Conservation (phyloP, 2,888 invertebrate species). For the Hermodice carunculata region DNA sequence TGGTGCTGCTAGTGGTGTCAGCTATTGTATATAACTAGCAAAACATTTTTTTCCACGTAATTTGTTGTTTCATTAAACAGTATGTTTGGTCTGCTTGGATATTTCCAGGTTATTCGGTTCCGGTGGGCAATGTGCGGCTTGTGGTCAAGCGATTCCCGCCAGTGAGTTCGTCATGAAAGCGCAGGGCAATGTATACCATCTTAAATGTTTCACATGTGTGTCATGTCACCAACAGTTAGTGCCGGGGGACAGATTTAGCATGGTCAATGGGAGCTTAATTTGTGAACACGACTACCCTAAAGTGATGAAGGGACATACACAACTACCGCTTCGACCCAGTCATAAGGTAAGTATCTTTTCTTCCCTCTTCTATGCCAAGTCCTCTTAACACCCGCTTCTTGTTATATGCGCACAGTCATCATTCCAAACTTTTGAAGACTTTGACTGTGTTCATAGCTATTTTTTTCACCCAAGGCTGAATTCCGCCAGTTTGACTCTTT, state of each 20-base stretch:
- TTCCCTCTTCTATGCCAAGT: no score
- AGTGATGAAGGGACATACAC: slow-evolving; percentile 74
- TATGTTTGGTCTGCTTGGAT: no score
- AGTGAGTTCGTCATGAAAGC: slow-evolving; percentile 94
- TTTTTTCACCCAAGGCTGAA: no score
- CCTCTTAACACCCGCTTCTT: no score
- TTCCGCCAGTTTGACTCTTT: no score
- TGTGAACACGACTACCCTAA: slow-evolving; percentile 98
- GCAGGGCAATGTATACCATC: slow-evolving; percentile 83
- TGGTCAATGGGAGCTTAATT: slow-evolving; percentile 89
- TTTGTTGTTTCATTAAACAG: no score
- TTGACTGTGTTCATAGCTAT: no score
- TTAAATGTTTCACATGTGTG: slow-evolving; percentile 95
- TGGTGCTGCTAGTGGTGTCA: no score
- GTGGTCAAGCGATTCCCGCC: slow-evolving; percentile 92
- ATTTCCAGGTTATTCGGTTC: slow-evolving; percentile 87
- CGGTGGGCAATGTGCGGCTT: slow-evolving; percentile 90
- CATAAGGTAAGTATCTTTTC: slow-evolving; percentile 55
- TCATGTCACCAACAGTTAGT: slow-evolving; percentile 90
- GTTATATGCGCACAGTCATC: no score
- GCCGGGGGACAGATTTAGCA: slow-evolving; percentile 93
- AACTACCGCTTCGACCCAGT: slow-evolving; percentile 47
- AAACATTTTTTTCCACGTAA: no score
- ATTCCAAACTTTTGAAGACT: no score
- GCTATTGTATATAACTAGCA: no score